These are phyloP conservation scores for Schrankia costaestrigalis DNA, from an alignment of 2,888 invertebrate genomes.

Conservation along the genomic window DNA sequence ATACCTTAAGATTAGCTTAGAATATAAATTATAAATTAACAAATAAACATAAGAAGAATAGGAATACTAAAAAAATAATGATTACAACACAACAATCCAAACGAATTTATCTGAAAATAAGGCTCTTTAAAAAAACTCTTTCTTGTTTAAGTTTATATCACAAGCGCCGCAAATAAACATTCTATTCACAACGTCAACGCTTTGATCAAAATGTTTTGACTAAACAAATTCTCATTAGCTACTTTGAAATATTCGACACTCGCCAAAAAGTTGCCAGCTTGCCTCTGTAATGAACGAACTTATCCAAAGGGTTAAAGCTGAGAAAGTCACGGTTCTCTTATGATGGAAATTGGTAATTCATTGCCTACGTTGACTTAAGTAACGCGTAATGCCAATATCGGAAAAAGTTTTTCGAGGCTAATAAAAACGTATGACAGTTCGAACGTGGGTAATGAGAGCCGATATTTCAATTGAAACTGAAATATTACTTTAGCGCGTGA, in stretches of 20 bases:
- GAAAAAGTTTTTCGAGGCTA: conserved; percentile 47
- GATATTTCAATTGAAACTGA: conserved; percentile 24
- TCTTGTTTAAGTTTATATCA: too few relatives aligned
- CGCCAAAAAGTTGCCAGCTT: conserved; percentile 48
- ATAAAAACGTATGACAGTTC: conserved; percentile 50
- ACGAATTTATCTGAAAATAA: too few relatives aligned
- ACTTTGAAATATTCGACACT: conserved; percentile 48
- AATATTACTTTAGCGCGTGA: conserved; percentile 18
- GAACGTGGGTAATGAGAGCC: conserved; percentile 30
- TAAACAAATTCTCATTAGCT: conserved; percentile 50
- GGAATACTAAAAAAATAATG: too few relatives aligned
- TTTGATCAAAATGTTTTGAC: conserved; percentile 48
- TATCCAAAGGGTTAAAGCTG: conserved; percentile 61
- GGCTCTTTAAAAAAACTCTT: too few relatives aligned
- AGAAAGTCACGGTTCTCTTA: conserved; percentile 57
- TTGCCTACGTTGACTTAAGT: conserved; percentile 57
- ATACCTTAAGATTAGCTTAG: too few relatives aligned
- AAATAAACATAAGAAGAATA: too few relatives aligned
- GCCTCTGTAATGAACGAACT: conserved; percentile 63
- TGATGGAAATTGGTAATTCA: conserved; percentile 68
- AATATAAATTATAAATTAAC: too few relatives aligned
- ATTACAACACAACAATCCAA: too few relatives aligned
- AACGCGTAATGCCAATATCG: conserved; percentile 47
- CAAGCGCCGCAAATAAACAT: too few relatives aligned
- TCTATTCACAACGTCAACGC: conserved; percentile 20